Conservation (phyloP, 64 coral and sea anemone genomes). For the Actinia equina region DNA sequence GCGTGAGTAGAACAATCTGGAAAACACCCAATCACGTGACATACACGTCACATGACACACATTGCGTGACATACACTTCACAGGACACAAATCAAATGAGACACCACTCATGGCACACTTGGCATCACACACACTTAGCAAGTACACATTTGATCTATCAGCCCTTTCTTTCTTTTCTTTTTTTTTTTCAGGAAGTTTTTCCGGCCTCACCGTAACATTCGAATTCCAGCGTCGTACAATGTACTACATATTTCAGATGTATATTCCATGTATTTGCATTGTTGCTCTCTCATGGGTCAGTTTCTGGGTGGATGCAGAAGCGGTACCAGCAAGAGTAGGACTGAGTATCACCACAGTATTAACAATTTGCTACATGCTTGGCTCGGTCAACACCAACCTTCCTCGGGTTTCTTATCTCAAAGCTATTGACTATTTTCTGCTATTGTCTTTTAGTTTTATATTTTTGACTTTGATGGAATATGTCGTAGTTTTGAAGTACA, state of each 20-base stretch:
- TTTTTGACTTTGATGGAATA: slow-evolving; percentile 92
- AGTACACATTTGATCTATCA: background rate
- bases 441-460: slow-evolving; percentile 86
- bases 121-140: too few species aligned
- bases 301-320: slow-evolving; percentile 93
- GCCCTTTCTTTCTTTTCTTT: background rate
- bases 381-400: slow-evolving; percentile 84
- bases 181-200: slow-evolving; percentile 65
- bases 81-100: too few species aligned
- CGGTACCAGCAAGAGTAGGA: slow-evolving; percentile 81
- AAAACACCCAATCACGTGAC: background rate
- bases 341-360: slow-evolving; percentile 94
- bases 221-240: slow-evolving; percentile 74
- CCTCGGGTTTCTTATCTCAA: slow-evolving; percentile 91
- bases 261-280: slow-evolving; percentile 92
- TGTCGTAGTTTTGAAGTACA: slow-evolving; percentile 71
- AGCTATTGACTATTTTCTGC: slow-evolving; percentile 85
- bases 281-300: slow-evolving; percentile 91
- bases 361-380: slow-evolving; percentile 94
- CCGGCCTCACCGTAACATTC: slow-evolving; percentile 81
- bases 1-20: slow-evolving; percentile 14
- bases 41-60: too few species aligned
- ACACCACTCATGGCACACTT: too few species aligned
- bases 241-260: slow-evolving; percentile 97
- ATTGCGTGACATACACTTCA: too few species aligned